Evolutionary conservation across 2,797 vertebrate genomes (phyloP), one percentile per base, ranked within the genome.

Genomic region (Enoplosus armatus): DNA sequence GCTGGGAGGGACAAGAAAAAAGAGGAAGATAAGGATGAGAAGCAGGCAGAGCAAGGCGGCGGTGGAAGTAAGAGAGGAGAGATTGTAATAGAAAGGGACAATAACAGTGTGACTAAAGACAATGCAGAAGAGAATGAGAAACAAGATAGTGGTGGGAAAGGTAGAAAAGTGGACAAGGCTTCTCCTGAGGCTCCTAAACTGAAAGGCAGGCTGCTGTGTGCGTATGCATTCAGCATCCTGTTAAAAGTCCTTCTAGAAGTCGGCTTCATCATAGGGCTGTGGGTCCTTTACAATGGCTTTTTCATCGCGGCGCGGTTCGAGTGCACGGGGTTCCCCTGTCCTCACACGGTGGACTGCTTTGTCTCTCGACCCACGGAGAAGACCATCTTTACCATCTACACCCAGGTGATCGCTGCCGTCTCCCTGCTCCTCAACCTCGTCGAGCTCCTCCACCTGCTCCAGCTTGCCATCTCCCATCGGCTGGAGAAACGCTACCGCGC

Each of bases 321-420:
- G 82, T 97, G 96, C 75, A 33, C 61, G 0, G 51, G 77, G 2
- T 3, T 1, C 18, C 96, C 96, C 11, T 97, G 96, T 50, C 95
- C 95, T 39, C 94, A 97, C 24, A 95, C 61, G 0, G 96, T 96
- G 84, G 96, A 97, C 80, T 97, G 96, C 80, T 97, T 95, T 60
- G 94, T 96, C 66, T 97, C 96, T 0, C 91, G 96, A 0, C 96
- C 96, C 63, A 97, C 95, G 0, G 96, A 97, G 84, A 97, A 97
- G 91, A 96, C 96, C 2, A 93, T 97, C 71, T 96, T 97, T 80
- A 96, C 95, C 66, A 81, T 97, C 70, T 97, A 96, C 89, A 95
- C 93, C 65, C 94, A 96, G 89, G 90, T 70, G 24, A 93, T 96
- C 3, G 94, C 96, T 0, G 76, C 37, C 10, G 2, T 97, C 45